Evolutionary conservation across 1,140 invertebrate species (phyloP), one percentile per base, ranked within the genome.

Genomic region (Heliconius nattereri): DNA sequence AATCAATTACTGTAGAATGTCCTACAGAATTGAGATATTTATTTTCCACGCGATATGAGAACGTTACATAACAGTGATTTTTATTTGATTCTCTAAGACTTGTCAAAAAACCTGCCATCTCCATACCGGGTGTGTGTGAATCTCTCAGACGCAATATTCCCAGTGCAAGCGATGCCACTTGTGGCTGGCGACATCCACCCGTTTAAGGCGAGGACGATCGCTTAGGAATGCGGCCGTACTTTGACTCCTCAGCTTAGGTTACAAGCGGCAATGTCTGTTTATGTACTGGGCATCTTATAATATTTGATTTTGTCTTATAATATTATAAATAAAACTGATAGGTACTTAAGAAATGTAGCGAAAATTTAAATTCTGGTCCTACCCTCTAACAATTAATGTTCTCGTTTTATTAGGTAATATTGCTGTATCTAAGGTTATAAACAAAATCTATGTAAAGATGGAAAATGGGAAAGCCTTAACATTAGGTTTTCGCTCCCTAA

Each of bases 131-230:
- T 81, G 85, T 91, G 90, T 92, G 90, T 89, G 91, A 91, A 92
- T 82, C 87, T 80, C 82, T 84, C 81, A 85, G 85, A 81, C 84
- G 85, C 85, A 85, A 85, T 85, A 85, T 92, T 93, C 91, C 87
- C 90, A 91, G 85, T 86, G 83, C 78, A 82, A 82, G 83, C 84
- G 85, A 85, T 83, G 85, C 80, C 83, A 87, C 81, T 85, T 86
- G 85, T 83, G 85, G 85, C 83, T 84, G 84, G 84, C 85, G 88
- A 89, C 89, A 86, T 85, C 87, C 86, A 85, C 78, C 90, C 89
- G 85, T 90, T 91, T 91, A 93, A 85, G 90, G 89, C 88, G 88
- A 93, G 90, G 90, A 90, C 91, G 87, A 80, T 91, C 88, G 89
- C 90, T 73, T 70, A 89, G 91, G 91, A 92, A 93, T 91, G 91